Base-by-base conservation (phyloP, 2,888 invertebrate genomes). In the Rhorus exstirpatorius region DNA sequence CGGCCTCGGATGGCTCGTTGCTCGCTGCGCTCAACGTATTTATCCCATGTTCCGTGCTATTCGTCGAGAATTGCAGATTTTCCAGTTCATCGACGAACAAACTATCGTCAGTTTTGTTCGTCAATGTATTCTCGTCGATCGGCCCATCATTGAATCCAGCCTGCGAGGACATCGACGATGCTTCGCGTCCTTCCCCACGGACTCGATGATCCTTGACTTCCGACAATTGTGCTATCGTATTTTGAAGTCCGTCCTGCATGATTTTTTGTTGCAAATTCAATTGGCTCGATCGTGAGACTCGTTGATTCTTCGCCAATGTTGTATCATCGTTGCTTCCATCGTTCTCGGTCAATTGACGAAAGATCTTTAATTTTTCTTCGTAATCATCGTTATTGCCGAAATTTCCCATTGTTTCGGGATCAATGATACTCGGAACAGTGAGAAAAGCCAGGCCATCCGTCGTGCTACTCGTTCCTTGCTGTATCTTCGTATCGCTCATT, bases 1-100 rank as follows among this genome's bases (percentile, higher is more conserved):
- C 94, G 0, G 96, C 96, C 92, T 95, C 95, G 0, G 94, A 94
- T 60, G 94, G 86, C 26, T 70, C 72, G 61, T 65, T 85, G n/a
- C 68, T 84, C 12, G 55, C 41, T 7, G 44, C 14, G 21, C 44
- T 65, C 2, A 74, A 53, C 26, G 67, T 6, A 3, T 68, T 31
- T 53, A 83, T 67, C 19, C 72, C 53, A 41, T 63, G 8, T 4
- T 38, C 3, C 31, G 31, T 38, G 1, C 7, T 38, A 1, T 38
- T 1, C 1, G 75, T 79, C 1, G 86, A 70, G 44, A 89, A 90
- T 0, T 84, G 75, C 41, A 90, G 46, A 24, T 83, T 84, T 10
- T 88, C 88, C 17, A 89, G 84, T 14, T 70, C 87, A 31, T 75
- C 82, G 8, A 83, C 78, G 51, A 92, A 91, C 17, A 90, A 81